Percentiles rank a stretch among this genome's conserved stretches.
Evolutionary conservation across 2,888 invertebrate species (phyloP).

Genomic region (Cabera pusaria): DNA sequence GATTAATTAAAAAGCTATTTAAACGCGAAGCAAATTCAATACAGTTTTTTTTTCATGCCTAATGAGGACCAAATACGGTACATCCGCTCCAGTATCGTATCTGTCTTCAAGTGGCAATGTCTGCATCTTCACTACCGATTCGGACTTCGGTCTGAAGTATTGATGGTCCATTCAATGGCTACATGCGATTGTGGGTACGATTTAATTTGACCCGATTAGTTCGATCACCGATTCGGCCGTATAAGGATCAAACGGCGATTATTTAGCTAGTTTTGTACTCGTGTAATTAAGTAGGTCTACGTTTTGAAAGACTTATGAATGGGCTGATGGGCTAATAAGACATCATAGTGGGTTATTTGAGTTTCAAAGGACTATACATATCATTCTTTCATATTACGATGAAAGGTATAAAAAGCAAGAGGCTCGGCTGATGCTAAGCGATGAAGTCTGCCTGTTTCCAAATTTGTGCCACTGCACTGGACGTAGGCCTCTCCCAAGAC

Average conservation of each 20-base stretch:
- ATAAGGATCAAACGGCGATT: constrained; percentile 8
- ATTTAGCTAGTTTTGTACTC: not conserved
- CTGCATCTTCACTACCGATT: constrained; percentile 49
- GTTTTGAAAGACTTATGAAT: no score
- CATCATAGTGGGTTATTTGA: no score
- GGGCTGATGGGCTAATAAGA: no score
- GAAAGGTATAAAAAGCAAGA: no score
- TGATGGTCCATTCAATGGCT: constrained; percentile 51
- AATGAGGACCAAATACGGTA: constrained; percentile 74
- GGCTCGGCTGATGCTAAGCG: no score
- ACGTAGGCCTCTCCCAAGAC: no score
- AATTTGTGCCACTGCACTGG: no score
- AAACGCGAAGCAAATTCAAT: constrained; percentile 57
- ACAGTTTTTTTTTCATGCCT: constrained; percentile 60
- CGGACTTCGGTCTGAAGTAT: constrained; percentile 44
- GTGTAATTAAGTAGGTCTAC: constrained; percentile 2
- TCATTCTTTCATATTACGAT: no score
- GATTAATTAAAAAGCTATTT: constrained; percentile 70
- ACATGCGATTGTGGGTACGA: constrained; percentile 17
- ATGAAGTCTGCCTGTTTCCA: no score
- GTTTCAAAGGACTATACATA: no score
- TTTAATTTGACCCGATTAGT: constrained; percentile 17
- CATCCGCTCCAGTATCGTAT: constrained; percentile 60
- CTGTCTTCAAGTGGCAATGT: constrained; percentile 45
- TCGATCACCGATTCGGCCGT: constrained; percentile 7